Percentiles rank a stretch among this genome's conserved stretches.
Evolutionary conservation across 2,797 vertebrate species (phyloP).

Genomic region (Gymnocypris eckloni): DNA sequence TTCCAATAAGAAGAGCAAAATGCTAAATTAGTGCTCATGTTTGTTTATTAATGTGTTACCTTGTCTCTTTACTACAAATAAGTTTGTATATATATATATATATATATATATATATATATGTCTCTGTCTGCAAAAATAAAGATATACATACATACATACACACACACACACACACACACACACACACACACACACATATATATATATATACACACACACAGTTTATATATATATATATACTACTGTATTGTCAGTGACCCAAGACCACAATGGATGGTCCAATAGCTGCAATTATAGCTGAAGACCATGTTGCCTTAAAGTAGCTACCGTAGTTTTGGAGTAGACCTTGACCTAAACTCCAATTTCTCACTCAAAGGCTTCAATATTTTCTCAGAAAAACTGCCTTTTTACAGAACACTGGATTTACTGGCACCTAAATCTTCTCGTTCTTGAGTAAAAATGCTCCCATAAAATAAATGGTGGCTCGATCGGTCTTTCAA

Average conservation of each 20-base stretch:
- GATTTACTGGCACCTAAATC: neutral
- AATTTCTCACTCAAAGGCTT: neutral
- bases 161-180: too few species aligned
- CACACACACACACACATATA: too few species aligned
- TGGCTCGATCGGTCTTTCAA: neutral
- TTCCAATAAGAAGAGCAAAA: neutral
- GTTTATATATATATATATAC: too few species aligned
- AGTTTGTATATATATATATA: too few species aligned
- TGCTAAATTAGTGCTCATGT: neutral
- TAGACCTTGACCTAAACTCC: slow-evolving; percentile 5
- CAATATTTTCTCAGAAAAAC: neutral
- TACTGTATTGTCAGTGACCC: neutral
- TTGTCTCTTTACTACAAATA: neutral
- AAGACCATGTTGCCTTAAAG: neutral
- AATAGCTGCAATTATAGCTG: neutral
- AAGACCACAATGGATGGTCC: neutral
- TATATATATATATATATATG: too few species aligned
- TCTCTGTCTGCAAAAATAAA: too few species aligned
- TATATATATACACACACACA: too few species aligned
- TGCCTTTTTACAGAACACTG: neutral
- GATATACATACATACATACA: too few species aligned
- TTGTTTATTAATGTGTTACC: neutral
- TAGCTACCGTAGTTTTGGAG: neutral
- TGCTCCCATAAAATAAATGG: neutral
- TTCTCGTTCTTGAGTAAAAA: neutral